Evolutionary conservation across 2,888 invertebrate genomes (phyloP).

Genomic region (Protula sp.): DNA sequence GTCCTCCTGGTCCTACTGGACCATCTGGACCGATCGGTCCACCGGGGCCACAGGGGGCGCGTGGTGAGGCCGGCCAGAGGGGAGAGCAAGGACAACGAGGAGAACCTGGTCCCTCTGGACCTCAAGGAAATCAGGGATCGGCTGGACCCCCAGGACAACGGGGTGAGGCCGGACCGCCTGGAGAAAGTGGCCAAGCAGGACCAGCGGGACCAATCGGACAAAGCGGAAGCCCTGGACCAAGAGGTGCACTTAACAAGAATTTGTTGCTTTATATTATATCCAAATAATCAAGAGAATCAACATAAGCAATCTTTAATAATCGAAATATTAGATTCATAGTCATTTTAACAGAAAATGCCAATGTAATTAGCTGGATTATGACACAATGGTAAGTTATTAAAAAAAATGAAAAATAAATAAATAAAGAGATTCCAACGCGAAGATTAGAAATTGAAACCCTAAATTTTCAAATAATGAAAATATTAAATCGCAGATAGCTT

Average conservation of each 20-base stretch:
- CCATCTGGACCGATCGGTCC: conserved; percentile 9
- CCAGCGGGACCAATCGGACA: conserved; percentile 16
- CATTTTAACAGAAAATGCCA: background rate
- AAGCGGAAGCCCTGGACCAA: conserved; percentile 14
- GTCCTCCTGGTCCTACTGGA: conserved; percentile 10
- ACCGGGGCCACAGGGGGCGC: background rate
- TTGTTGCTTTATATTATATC: no score
- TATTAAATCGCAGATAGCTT: no score
- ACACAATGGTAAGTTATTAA: no score
- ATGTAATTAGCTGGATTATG: no score
- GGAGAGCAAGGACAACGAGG: conserved; percentile 5
- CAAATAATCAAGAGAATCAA: background rate
- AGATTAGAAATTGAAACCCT: no score
- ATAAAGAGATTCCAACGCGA: no score
- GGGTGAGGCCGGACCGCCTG: conserved; percentile 12
- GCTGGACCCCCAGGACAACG: conserved; percentile 16
- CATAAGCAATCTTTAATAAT: background rate
- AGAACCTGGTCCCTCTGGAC: conserved; percentile 5
- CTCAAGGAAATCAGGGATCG: conserved; percentile 10
- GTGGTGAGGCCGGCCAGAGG: background rate
- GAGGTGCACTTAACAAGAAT: conserved; percentile 14
- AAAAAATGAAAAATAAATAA: no score
- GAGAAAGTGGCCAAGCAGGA: conserved; percentile 14
- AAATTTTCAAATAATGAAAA: no score
- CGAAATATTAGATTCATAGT: background rate